A percentile compares a stretch with the other conserved stretches of the same genome.
Evolutionary conservation across 1,140 invertebrate genomes (phyloP).

Genomic region (Samia ricini): DNA sequence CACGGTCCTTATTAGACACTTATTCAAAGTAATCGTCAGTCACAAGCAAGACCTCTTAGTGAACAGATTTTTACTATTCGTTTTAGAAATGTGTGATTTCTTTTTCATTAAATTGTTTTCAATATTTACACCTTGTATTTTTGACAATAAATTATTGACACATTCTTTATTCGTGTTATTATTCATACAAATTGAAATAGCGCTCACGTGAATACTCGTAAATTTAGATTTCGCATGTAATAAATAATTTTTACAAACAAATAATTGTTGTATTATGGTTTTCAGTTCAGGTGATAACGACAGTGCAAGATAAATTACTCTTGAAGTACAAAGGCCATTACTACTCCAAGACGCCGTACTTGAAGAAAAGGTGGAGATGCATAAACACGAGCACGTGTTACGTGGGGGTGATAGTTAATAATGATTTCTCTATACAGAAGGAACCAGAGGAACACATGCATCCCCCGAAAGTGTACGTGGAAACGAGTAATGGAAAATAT

Average conservation of each 20-base stretch:
- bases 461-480: slow-evolving; percentile 15
- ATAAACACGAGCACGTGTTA: slow-evolving; percentile 28
- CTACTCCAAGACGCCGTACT: slow-evolving; percentile 26
- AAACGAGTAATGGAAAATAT: slow-evolving; percentile 20
- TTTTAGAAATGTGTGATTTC: no score
- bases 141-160: no score
- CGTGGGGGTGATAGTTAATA: slow-evolving; percentile 18
- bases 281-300: slow-evolving; percentile 29
- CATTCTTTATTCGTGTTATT: no score
- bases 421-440: slow-evolving; percentile 21
- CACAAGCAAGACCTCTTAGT: no score
- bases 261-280: slow-evolving; percentile 10
- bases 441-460: slow-evolving; percentile 23
- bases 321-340: slow-evolving; percentile 27
- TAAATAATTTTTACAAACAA: neutral
- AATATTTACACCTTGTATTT: no score
- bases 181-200: no score
- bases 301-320: slow-evolving; percentile 21
- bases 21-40: no score
- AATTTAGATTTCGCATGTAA: no score
- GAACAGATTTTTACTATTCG: no score
- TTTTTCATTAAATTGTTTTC: no score
- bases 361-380: slow-evolving; percentile 27
- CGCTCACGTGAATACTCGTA: no score
- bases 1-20: no score